Conservation (phyloP, 2,888 invertebrate species). For the Dasysyrphus albostriatus region DNA sequence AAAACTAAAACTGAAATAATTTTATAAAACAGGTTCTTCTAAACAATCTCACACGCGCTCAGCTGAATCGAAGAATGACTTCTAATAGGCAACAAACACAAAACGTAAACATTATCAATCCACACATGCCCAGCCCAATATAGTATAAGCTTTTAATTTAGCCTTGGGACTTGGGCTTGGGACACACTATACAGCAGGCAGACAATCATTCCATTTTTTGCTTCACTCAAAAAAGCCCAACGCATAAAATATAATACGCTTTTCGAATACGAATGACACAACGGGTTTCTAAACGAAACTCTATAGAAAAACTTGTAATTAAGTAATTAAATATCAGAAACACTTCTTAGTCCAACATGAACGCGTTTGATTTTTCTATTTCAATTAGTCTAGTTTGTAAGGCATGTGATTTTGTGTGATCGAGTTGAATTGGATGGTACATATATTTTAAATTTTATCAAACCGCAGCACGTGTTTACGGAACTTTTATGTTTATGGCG, state of each 20-base stretch:
- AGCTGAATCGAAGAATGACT: slow-evolving; percentile 28
- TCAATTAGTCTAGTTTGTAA: background rate
- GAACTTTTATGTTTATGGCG: slow-evolving; percentile 12
- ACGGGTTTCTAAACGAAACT: background rate
- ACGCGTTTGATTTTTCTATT: background rate
- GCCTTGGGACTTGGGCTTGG: slow-evolving; percentile 17
- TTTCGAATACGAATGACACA: background rate
- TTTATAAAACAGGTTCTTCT: slow-evolving; percentile 27
- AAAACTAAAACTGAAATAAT: slow-evolving; percentile 5
- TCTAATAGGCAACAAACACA: slow-evolving; percentile 24
- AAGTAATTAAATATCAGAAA: background rate
- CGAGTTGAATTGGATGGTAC: background rate
- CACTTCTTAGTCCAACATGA: background rate
- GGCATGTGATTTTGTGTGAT: background rate
- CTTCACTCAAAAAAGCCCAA: slow-evolving; percentile 21
- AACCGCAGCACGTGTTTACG: background rate
- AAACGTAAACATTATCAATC: slow-evolving; percentile 47
- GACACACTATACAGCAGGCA: background rate
- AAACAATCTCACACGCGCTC: slow-evolving; percentile 41
- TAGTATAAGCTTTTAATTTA: slow-evolving; percentile 32
- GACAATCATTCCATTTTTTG: slow-evolving; percentile 1
- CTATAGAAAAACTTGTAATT: background rate
- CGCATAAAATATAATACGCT: slow-evolving; percentile 16
- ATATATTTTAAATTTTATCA: slow-evolving; percentile 1
- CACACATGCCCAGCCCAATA: slow-evolving; percentile 1